phyloP scores from a whole-genome alignment of 2,113 vertebrate genomes.

The Muntiacus muntjak region DNA sequence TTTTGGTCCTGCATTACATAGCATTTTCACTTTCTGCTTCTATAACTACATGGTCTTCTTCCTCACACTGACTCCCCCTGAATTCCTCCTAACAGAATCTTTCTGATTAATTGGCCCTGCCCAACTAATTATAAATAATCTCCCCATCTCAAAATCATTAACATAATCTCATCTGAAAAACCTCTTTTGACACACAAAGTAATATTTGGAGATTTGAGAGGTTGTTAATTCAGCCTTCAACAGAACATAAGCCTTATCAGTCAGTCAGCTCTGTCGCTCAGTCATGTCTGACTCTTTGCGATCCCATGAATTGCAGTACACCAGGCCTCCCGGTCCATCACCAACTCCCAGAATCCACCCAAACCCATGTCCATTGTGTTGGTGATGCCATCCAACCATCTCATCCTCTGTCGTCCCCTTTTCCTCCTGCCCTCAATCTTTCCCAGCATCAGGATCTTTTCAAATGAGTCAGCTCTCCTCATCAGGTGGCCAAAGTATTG shows the following conservation, averaged over 20 bases:
- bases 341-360: no score
- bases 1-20: not conserved
- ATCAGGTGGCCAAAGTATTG: not conserved
- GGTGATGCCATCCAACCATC: no score
- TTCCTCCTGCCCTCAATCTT: not conserved
- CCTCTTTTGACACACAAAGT: not conserved
- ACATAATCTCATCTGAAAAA: not conserved
- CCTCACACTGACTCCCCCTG: not conserved
- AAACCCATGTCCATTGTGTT: no score
- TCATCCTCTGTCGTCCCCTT: no score
- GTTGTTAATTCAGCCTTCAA: not conserved
- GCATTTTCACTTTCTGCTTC: not conserved
- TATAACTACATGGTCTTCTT: not conserved
- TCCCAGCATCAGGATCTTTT: not conserved
- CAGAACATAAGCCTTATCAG: not conserved
- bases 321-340: no score
- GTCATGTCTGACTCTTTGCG: accelerated
- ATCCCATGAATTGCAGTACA: no score
- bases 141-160: not conserved
- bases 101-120: not conserved
- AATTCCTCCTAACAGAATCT: not conserved
- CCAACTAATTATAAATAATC: not conserved
- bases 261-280: no score
- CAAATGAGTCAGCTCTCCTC: not conserved
- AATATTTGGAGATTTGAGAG: not conserved